These are phyloP conservation scores for Synergus laeviventris DNA, from an alignment of 2,888 invertebrate species.

Conservation along the genomic window DNA sequence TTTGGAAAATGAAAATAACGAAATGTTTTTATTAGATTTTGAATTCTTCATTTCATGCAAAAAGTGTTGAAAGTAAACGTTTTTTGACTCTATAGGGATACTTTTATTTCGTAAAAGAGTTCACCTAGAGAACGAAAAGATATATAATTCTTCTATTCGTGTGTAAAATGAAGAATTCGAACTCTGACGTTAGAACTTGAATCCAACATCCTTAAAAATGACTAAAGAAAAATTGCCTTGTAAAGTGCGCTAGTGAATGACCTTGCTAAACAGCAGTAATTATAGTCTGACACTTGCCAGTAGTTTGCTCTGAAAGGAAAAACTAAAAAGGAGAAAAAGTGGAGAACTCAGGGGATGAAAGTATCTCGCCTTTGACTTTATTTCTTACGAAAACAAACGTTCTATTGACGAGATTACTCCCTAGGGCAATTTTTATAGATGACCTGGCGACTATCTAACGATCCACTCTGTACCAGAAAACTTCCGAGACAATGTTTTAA, in stretches of 20 bases:
- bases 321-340: constrained; percentile 26
- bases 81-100: too few relatives aligned
- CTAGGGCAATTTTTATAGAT: constrained; percentile 49
- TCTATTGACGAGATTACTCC: constrained; percentile 43
- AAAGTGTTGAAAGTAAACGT: too few relatives aligned
- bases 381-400: constrained; percentile 46
- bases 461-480: constrained; percentile 4
- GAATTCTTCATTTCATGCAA: too few relatives aligned
- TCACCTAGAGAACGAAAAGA: too few relatives aligned
- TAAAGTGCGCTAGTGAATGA: constrained; percentile 8
- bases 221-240: background rate
- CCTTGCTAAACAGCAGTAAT: constrained; percentile 9
- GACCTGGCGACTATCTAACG: constrained; percentile 29
- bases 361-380: constrained; percentile 36
- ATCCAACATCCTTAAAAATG: background rate
- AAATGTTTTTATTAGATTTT: too few relatives aligned
- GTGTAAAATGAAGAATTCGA: too few relatives aligned
- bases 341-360: constrained; percentile 47
- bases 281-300: constrained; percentile 11
- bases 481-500: constrained; percentile 4
- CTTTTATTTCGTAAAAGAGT: too few relatives aligned
- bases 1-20: too few relatives aligned
- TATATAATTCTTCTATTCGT: too few relatives aligned
- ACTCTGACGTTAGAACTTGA: too few relatives aligned
- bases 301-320: constrained; percentile 22